Base-by-base conservation (phyloP, 2,113 vertebrate genomes). In the Cyrtonyx montezumae region DNA sequence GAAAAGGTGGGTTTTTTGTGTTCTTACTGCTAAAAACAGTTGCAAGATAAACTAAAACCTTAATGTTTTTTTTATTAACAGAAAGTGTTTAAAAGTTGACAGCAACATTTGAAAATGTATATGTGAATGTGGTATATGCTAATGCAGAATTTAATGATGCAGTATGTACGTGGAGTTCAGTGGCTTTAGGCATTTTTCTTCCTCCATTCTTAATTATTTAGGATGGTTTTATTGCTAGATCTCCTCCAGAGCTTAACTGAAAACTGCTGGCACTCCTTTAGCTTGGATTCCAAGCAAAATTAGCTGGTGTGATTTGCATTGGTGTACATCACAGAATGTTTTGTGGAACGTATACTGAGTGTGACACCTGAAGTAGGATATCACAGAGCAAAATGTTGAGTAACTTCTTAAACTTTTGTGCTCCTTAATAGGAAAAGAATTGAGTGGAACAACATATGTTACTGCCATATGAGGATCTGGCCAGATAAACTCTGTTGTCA, bases 351-450 rank as follows among this genome's bases (percentile, higher is more conserved):
- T 18, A 7, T 20, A 20, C 62, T 30, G 6, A 26, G 28, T 25
- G 22, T 45, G 63, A 28, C 45, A 59, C 70, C 58, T 87, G 30
- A 45, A 78, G 45, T 1, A n/a, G 58, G 58, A 84, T 49, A 66
- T 84, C 1, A 48, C 42, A 7, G 70, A 91, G 51, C 56, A 63
- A 76, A 81, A 75, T 16, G 26, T 51, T 88, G 25, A 91, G 67
- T 74, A 84, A 94, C 36, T 48, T 68, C 3, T 80, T 42, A 71
- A 88, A 76, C 62, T 90, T 84, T 73, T 87, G 65, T 81, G 25
- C 75, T 78, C 81, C 95, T 76, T 66, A 48, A 32, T 82, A 95
- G 93, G 84, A 4, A 84, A 13, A 69, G 78, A 40, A 68, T 79
- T 79, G 94, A 93, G 83, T 69, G 84, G 74, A 79, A 56, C 79